Evolutionary conservation across 2,888 invertebrate species (phyloP).

Genomic region (Melanargia galathea): DNA sequence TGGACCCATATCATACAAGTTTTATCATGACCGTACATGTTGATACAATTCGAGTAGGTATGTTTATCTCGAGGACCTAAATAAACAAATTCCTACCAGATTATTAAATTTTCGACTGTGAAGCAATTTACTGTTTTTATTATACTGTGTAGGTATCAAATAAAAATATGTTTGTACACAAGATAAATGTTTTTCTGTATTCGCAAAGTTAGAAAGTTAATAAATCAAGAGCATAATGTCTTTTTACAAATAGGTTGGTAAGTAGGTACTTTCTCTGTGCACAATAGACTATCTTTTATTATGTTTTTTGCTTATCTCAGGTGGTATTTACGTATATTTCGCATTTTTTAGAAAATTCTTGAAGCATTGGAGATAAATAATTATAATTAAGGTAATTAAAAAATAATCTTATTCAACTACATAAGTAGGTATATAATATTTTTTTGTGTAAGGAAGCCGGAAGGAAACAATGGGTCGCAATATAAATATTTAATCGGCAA

Average conservation of each 20-base stretch:
- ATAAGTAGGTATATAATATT: no score
- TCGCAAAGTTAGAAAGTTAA: conserved; percentile 25
- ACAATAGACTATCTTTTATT: conserved; percentile 6
- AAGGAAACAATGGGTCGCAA: no score
- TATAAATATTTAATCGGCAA: no score
- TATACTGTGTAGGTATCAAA: neutral
- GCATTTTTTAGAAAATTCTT: no score
- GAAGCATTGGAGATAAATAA: no score
- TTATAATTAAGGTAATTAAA: no score
- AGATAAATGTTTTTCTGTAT: conserved; percentile 14
- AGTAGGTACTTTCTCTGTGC: conserved; percentile 25
- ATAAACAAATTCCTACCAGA: conserved; percentile 19
- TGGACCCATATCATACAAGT: conserved; percentile 51
- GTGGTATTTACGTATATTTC: neutral
- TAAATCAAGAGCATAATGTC: conserved; percentile 15
- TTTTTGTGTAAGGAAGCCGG: no score
- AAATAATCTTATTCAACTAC: no score
- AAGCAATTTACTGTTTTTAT: neutral
- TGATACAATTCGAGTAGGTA: conserved; percentile 32
- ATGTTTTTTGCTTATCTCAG: neutral
- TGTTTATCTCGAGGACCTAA: conserved; percentile 33
- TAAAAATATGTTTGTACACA: conserved; percentile 17
- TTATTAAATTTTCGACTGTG: neutral
- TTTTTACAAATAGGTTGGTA: conserved; percentile 20
- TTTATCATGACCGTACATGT: conserved; percentile 51